A percentile compares a stretch with the other conserved stretches of the same genome.
Evolutionary conservation across 2,888 invertebrate genomes (phyloP).

Genomic region (Osedax frankpressi): DNA sequence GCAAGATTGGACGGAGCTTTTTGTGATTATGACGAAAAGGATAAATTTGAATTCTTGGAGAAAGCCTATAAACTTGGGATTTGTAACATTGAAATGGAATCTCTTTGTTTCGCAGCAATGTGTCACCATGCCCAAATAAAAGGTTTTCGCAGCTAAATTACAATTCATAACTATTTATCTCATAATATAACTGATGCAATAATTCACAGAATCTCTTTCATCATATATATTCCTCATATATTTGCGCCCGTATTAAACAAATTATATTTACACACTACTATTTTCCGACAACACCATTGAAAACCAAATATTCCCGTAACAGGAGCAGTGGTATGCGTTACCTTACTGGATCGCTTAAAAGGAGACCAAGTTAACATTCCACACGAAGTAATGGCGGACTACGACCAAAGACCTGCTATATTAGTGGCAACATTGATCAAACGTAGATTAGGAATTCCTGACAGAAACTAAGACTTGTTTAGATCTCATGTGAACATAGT

Average conservation of each 20-base stretch:
- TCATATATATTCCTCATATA: too few species aligned
- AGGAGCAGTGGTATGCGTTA: slow-evolving; percentile 82
- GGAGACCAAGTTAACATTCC: slow-evolving; percentile 82
- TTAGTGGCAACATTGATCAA: slow-evolving; percentile 47
- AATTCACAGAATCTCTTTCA: too few species aligned
- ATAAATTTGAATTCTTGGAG: slow-evolving; percentile 71
- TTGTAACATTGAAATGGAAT: slow-evolving; percentile 93
- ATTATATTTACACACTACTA: background rate
- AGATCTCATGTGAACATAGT: too few species aligned
- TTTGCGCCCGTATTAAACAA: too few species aligned
- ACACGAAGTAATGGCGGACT: slow-evolving; percentile 75
- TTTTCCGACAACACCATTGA: background rate
- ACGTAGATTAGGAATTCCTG: slow-evolving; percentile 19
- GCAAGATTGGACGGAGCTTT: slow-evolving; percentile 88
- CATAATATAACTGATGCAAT: too few species aligned
- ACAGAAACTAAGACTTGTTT: too few species aligned
- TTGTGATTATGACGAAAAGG: slow-evolving; percentile 77
- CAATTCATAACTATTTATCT: too few species aligned
- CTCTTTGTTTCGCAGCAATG: slow-evolving; percentile 79
- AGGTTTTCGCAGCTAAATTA: slow-evolving; percentile 46
- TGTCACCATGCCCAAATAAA: slow-evolving; percentile 85
- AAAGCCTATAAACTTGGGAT: slow-evolving; percentile 57
- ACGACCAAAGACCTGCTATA: slow-evolving; percentile 76
- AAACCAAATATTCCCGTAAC: slow-evolving; percentile 25
- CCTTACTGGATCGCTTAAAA: slow-evolving; percentile 75